phyloP scores from a whole-genome alignment of 2,888 invertebrate species.

The Clistopyga incitator region DNA sequence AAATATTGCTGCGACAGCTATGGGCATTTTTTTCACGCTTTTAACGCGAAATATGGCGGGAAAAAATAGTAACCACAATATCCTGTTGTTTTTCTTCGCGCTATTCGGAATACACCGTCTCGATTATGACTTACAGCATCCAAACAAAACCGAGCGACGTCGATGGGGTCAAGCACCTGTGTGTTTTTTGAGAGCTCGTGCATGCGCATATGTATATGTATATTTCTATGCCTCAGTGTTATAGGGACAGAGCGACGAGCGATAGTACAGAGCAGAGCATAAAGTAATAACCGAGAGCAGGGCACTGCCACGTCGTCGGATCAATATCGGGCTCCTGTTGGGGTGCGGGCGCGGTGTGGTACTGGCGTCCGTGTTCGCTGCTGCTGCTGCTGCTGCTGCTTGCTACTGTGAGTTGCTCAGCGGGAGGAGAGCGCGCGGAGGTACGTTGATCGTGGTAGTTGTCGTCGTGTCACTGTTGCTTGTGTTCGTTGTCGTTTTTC shows the following conservation, averaged over 20 bases:
- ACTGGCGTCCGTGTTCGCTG: constrained; percentile 52
- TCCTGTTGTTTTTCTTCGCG: neutral
- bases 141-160: constrained; percentile 16
- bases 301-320: constrained; percentile 77
- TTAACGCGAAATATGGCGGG: too few species aligned
- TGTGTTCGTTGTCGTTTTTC: constrained; percentile 53
- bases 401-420: constrained; percentile 39
- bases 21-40: too few species aligned
- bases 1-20: too few species aligned
- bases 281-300: constrained; percentile 74
- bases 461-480: constrained; percentile 34
- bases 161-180: constrained; percentile 20
- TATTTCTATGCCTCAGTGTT: constrained; percentile 50
- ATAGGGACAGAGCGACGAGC: constrained; percentile 55
- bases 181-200: constrained; percentile 16
- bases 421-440: neutral
- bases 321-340: constrained; percentile 78
- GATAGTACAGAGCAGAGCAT: constrained; percentile 63
- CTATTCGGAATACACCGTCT: neutral
- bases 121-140: constrained; percentile 20
- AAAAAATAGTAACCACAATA: too few species aligned
- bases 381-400: constrained; percentile 53
- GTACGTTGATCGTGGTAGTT: constrained; percentile 30
- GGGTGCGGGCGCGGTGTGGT: constrained; percentile 64
- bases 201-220: constrained; percentile 16